Base-by-base conservation (phyloP, 2,888 invertebrate species). In the Phortica magna region DNA sequence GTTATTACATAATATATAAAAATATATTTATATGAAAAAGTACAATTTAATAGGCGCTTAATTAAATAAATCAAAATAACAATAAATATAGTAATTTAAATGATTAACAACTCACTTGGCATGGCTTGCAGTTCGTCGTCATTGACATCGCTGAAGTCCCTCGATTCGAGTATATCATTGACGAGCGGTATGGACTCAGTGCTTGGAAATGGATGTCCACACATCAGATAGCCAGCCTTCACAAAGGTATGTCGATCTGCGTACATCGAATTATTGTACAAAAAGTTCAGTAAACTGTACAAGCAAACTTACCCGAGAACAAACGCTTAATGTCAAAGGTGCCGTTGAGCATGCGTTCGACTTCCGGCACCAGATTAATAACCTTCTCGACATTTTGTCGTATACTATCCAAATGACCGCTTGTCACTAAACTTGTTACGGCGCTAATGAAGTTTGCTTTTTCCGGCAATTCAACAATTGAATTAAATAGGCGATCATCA, bases 161-260 rank as follows among this genome's bases (percentile, higher is more conserved):
- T 88, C 3, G 90, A 87, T 74, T 90, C 89, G 14, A 92, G 82
- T 80, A 92, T 89, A 74, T 92, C 91, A 76, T 91, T 89, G 2
- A 92, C 90, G 76, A 91, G 80, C 2, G 92, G 91, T 79, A 92
- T 92, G 53, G 90, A 89, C 7, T 92, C 89, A 7, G 89, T 90
- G 76, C 82, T 88, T 42, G 92, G 92, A 81, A 95, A 93, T 0
- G 94, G 93, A 81, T 93, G 93, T 0, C 95, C 95, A 78, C 95
- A 95, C 41, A 95, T 78, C 90, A 95, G 91, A 75, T 92, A 92
- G 10, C 95, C 95, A 0, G 93, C 93, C 68, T 93, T 93, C 0
- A 93, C 91, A 76, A 95, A 91, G 2, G 91, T 91, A 22, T 85
- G 78, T 14, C 91, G 90, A 82, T 91, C 92, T 92, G 42, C 7